These are phyloP conservation scores for Meandrina meandrites DNA, from an alignment of 92 coral and sea anemone genomes.

Conservation along the genomic window DNA sequence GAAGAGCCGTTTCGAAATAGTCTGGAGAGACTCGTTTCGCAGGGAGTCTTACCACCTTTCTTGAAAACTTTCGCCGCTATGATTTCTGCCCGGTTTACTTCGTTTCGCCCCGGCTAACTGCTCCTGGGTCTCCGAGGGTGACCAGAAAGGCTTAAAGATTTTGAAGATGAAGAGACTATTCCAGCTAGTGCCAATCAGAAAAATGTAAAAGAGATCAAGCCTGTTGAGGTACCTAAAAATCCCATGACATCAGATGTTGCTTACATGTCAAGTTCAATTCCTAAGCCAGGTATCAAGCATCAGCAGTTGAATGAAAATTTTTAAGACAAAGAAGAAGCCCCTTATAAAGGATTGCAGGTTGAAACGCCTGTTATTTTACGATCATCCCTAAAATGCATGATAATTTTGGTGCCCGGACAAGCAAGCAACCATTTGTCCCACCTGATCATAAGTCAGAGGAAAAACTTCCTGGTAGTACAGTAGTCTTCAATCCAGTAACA, in stretches of 20 bases:
- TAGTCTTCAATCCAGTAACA: slow-evolving; percentile 35
- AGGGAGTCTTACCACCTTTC: no score
- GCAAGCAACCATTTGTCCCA: slow-evolving; percentile 15
- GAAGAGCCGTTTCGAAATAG: no score
- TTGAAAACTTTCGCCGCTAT: no score
- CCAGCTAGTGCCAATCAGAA: no score
- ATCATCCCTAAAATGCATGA: slow-evolving; percentile 28
- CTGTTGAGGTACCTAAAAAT: background rate
- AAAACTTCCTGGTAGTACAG: no score
- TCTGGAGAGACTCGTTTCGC: no score
- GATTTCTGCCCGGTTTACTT: no score
- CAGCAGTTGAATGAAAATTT: slow-evolving; percentile 9
- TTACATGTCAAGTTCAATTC: background rate
- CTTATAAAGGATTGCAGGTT: slow-evolving; percentile 1
- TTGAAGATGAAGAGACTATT: slow-evolving; percentile 9
- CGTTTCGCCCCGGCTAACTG: no score
- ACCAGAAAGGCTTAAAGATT: slow-evolving; percentile 21
- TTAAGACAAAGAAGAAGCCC: background rate
- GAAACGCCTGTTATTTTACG: background rate
- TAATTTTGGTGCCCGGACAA: slow-evolving; percentile 12
- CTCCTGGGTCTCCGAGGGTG: no score
- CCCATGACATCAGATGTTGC: background rate
- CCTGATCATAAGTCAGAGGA: no score
- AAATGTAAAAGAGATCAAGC: no score
- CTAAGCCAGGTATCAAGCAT: background rate